Conservation (phyloP, 2,888 invertebrate genomes). For the Ferdinandea cuprea region DNA sequence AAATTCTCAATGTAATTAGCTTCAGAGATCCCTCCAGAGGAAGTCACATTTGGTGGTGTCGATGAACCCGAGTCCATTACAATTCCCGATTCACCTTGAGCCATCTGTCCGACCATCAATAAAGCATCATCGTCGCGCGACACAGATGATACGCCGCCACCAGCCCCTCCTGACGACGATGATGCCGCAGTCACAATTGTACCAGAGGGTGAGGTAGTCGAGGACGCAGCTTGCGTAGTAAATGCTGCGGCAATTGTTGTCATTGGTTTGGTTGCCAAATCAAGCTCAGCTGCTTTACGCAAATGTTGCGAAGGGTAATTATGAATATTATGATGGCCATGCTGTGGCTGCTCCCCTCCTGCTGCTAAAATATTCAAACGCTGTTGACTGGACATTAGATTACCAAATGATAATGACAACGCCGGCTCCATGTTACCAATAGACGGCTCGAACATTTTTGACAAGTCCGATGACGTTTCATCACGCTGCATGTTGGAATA, state of each 20-base stretch:
- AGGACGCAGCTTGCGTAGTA: slow-evolving; percentile 15
- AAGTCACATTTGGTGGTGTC: slow-evolving; percentile 46
- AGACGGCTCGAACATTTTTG: slow-evolving; percentile 82
- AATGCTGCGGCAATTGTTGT: slow-evolving; percentile 57
- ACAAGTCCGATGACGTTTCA: slow-evolving; percentile 82
- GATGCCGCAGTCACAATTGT: neutral
- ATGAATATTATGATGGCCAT: slow-evolving; percentile 12
- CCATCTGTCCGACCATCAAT: slow-evolving; percentile 20
- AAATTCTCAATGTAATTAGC: slow-evolving; percentile 49
- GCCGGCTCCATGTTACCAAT: slow-evolving; percentile 78
- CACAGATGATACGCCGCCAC: slow-evolving; percentile 6
- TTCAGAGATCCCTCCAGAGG: slow-evolving; percentile 17
- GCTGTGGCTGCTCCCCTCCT: slow-evolving; percentile 47
- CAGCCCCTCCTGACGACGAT: too few relatives aligned
- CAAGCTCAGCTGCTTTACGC: slow-evolving; percentile 44
- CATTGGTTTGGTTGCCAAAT: slow-evolving; percentile 48
- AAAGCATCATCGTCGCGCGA: slow-evolving; percentile 45
- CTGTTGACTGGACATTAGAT: slow-evolving; percentile 64
- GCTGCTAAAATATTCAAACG: slow-evolving; percentile 46
- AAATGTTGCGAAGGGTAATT: slow-evolving; percentile 30
- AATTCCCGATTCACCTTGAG: slow-evolving; percentile 54
- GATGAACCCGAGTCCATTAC: slow-evolving; percentile 60
- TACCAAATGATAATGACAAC: slow-evolving; percentile 60
- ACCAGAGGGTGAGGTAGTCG: slow-evolving; percentile 28
- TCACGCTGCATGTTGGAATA: slow-evolving; percentile 81